phyloP scores from a whole-genome alignment of 2,797 vertebrate species.

The Peromyscus melanophrys region DNA sequence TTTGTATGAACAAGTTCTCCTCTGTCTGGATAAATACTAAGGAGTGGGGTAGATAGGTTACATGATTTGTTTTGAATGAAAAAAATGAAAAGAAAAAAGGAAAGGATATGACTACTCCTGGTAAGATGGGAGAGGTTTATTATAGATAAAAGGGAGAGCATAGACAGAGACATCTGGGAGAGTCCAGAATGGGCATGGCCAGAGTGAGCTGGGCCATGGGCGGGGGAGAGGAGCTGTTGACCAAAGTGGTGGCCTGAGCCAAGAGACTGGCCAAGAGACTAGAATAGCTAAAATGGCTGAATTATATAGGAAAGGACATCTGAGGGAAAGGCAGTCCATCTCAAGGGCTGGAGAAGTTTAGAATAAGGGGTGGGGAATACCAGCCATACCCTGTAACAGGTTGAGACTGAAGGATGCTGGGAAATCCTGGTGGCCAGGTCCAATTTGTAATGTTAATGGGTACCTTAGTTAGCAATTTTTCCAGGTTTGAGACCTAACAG shows the following conservation, averaged over 20 bases:
- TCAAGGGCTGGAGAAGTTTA: neutral
- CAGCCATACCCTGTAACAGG: neutral
- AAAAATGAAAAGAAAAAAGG: neutral
- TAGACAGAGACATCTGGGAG: neutral
- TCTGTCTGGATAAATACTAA: neutral
- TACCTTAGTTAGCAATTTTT: neutral
- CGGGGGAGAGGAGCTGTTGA: neutral
- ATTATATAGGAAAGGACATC: neutral
- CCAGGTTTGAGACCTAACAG: neutral
- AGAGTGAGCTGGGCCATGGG: neutral
- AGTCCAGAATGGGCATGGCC: neutral
- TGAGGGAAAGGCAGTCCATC: neutral
- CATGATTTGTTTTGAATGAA: neutral
- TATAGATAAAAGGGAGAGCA: neutral
- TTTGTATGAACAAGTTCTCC: neutral
- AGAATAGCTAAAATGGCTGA: neutral
- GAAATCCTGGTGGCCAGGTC: neutral
- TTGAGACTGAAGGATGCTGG: neutral
- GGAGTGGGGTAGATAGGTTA: neutral
- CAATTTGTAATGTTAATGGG: neutral
- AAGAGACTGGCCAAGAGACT: neutral
- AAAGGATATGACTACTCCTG: neutral
- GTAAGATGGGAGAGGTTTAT: neutral
- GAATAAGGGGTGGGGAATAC: neutral
- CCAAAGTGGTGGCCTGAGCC: neutral